Evolutionary conservation across 2,797 vertebrate species (phyloP), one percentile per base, ranked within the genome.

Genomic region (Amazonetta brasiliensis): DNA sequence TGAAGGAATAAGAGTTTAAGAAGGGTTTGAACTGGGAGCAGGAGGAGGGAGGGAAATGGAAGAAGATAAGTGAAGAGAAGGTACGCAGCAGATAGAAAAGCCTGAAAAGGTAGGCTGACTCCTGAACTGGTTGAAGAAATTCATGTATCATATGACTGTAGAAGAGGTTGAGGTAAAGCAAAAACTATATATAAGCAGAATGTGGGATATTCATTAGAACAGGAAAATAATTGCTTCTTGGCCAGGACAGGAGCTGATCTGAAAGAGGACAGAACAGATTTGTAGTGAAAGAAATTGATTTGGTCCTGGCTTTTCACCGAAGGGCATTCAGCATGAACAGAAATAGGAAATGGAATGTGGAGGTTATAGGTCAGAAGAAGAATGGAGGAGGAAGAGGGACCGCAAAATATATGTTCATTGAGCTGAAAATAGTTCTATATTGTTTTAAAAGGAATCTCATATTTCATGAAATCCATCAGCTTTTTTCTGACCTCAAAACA

Each of bases 361-460:
- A 91, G 80, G 83, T 73, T 84, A 56, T 19, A 91, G 91, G 63
- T 94, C 62, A 92, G 84, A 84, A 92, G 74, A 94, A 52, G 39
- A 82, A 87, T 79, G 56, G 63, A 90, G 79, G 60, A 89, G 56
- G 60, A 89, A 52, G 41, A 87, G 20, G n/a, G 56, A 81, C 80
- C 59, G 52, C 79, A 92, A 91, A 95, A 90, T 89, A 54, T 54
- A 67, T 87, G 39, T 84, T 96, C 83, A 90, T 79, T 94, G 80
- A 85, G 63, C 74, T 86, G 83, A 90, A 96, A 94, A 91, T 88
- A 91, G 71, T 26, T 94, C 80, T 94, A 9, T 86, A 76, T 96
- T 91, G 87, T 94, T 95, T 92, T 92, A 87, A 94, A 94, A 93
- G 22, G 52, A 77, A 50, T 71, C 59, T 84, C 74, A 31, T 94